Evolutionary conservation across 2,888 invertebrate species (phyloP).

Genomic region (Deilephila elpenor): DNA sequence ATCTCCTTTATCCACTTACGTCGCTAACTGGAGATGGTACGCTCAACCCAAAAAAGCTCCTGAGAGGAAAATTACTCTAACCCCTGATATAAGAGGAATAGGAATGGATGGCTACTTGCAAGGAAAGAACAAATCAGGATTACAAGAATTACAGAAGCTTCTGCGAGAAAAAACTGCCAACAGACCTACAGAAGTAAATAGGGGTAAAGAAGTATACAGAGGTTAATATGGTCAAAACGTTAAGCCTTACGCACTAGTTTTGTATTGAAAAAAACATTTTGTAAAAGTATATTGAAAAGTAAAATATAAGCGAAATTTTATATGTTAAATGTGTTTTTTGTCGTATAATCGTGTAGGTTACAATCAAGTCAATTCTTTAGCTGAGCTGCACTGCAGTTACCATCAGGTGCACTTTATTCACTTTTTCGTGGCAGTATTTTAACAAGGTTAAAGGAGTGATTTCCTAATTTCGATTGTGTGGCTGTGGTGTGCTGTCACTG

Average conservation of each 20-base stretch:
- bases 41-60: conserved; percentile 30
- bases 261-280: not conserved
- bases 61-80: conserved; percentile 27
- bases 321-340: not conserved
- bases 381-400: too few species aligned
- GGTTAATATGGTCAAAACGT: not conserved
- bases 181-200: conserved; percentile 10
- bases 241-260: not conserved
- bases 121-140: conserved; percentile 34
- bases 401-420: too few species aligned
- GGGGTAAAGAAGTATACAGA: conserved; percentile 10
- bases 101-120: conserved; percentile 37
- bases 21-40: conserved; percentile 37
- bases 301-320: conserved; percentile 3
- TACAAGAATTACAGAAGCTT: conserved; percentile 36
- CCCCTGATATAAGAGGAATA: conserved; percentile 32
- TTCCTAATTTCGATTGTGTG: too few species aligned
- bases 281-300: not conserved
- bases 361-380: too few species aligned
- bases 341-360: not conserved
- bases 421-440: too few species aligned
- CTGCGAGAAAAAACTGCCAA: conserved; percentile 28
- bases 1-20: conserved; percentile 24
- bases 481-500: too few species aligned
- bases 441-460: too few species aligned